Conservation (phyloP, 1,140 invertebrate genomes). For the Trypoxylus dichotomus region DNA sequence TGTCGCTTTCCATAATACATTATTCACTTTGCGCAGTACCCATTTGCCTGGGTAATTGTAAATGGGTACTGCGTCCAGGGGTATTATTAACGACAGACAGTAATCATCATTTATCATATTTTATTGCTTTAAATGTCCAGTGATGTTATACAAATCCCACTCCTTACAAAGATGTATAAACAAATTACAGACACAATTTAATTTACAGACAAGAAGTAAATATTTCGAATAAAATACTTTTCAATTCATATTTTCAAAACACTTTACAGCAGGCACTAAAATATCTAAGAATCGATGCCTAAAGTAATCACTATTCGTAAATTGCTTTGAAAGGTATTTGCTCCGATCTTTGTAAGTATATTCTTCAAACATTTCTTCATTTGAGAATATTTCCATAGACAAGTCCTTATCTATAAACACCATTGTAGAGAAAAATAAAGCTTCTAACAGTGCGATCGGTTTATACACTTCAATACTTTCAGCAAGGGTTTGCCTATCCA, state of each 20-base stretch:
- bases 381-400: constrained; percentile 23
- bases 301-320: constrained; percentile 25
- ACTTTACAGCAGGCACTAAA: not conserved
- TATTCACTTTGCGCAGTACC: no score
- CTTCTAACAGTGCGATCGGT: constrained; percentile 30
- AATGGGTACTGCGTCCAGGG: no score
- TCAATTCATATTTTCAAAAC: not conserved
- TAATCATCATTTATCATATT: no score
- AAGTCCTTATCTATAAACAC: constrained; percentile 29
- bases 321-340: constrained; percentile 30
- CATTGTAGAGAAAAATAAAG: constrained; percentile 29
- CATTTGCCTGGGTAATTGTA: no score
- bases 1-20: no score
- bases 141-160: no score
- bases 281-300: not conserved
- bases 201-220: no score
- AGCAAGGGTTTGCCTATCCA: constrained; percentile 52
- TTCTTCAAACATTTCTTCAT: constrained; percentile 31
- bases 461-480: constrained; percentile 43
- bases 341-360: constrained; percentile 34
- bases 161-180: no score
- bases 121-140: no score
- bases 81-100: no score
- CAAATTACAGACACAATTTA: no score
- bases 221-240: no score